Base-by-base conservation (phyloP, 2,113 vertebrate genomes). In the Eretmochelys imbricata region DNA sequence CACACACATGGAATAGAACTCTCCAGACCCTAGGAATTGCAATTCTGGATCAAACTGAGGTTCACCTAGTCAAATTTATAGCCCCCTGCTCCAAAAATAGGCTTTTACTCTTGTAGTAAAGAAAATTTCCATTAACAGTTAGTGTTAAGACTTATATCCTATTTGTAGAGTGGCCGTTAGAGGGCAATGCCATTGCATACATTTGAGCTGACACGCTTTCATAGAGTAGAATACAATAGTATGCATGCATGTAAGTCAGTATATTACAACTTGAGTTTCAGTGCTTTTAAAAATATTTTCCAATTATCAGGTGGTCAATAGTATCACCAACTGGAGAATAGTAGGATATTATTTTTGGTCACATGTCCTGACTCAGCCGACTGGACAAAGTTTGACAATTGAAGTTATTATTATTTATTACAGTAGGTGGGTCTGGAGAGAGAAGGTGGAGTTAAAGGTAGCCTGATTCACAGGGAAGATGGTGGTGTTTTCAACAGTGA, bases 341-440 rank as follows among this genome's bases (percentile, higher is more conserved):
- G 42, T 10, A 42, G 48, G 46, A 93, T 93, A 93, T 55, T 85
- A 85, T 90, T 87, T 65, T 93, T 87, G 82, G 65, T 85, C 81
- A 82, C 9, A 9, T 31, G 59, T 75, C 38, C 2, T 81, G 29
- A 53, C 35, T 92, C 76, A 83, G 25, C 29, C 38, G 46, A 24
- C 22, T 75, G 20, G n/a, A 72, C 22, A n/a, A n/a, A 42, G 69
- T 72, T 72, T n/a, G 69, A 72, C n/a, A 4, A 19, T 72, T 72
- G 69, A 19, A 10, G 10, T 62, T 62, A 62, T 62, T 59, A 59
- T 59, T 62, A 62, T 62, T 62, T 62, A 72, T n/a, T 72, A 38
- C 20, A 72, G n/a, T 10, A 38, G 8, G 69, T 72, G n/a, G 69
- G 31, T 20, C 69, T 72, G n/a, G 69, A 38, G 69, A 22, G n/a